Conservation (phyloP, 2,888 invertebrate species). For the Acanthosepion lycidas region DNA sequence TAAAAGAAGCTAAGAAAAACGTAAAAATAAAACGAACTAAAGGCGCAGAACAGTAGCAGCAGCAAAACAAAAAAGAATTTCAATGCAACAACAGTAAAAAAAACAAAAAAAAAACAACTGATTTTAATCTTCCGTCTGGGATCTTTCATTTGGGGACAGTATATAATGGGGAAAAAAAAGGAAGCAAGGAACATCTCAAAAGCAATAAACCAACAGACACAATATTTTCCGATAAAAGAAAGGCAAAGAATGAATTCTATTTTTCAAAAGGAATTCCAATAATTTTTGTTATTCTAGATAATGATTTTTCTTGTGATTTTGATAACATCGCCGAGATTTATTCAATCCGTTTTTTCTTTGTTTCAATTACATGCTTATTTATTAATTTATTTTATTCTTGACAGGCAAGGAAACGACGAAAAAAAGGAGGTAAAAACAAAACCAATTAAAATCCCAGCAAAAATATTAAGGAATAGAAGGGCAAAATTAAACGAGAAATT, state of each 20-base stretch:
- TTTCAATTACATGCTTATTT: not conserved
- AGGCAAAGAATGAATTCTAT: not conserved
- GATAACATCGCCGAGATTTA: not conserved
- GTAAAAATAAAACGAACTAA: too few relatives aligned
- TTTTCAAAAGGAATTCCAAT: constrained; percentile 33
- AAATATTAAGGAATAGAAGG: not conserved
- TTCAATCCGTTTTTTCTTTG: not conserved
- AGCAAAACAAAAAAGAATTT: not conserved
- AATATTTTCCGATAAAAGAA: not conserved
- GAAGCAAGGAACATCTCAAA: not conserved
- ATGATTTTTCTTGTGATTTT: not conserved
- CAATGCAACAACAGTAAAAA: not conserved
- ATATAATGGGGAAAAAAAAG: not conserved
- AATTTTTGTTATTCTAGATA: not conserved
- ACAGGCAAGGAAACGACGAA: not conserved
- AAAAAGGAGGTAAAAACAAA: not conserved
- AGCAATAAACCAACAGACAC: not conserved
- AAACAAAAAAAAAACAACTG: not conserved
- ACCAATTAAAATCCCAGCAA: not conserved
- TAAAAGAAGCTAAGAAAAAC: too few relatives aligned
- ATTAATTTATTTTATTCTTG: not conserved
- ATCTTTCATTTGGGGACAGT: not conserved
- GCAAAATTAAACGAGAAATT: not conserved
- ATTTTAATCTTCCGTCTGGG: not conserved
- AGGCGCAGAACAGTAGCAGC: not conserved